phyloP scores from a whole-genome alignment of 2,797 vertebrate species.

The Sebastes steindachneri region DNA sequence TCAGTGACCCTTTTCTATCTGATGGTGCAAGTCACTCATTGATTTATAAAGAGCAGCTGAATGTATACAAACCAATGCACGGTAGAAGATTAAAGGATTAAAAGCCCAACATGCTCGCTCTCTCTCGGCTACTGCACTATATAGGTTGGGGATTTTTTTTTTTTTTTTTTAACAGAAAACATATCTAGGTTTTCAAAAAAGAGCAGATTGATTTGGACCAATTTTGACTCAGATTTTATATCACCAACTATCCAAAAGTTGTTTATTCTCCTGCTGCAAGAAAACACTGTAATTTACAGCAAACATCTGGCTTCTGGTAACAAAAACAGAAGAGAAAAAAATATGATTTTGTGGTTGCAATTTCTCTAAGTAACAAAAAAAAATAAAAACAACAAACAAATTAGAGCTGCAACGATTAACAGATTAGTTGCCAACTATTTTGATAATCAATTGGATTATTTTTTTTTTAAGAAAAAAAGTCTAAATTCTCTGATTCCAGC shows the following conservation, averaged over 20 bases:
- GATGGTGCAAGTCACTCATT: conserved; percentile 7
- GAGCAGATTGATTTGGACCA: neutral
- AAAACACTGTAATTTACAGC: neutral
- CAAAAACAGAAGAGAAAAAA: neutral
- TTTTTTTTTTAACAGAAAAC: neutral
- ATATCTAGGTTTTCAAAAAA: neutral
- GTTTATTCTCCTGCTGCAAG: neutral
- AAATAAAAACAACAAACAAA: neutral
- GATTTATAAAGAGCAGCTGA: conserved; percentile 34
- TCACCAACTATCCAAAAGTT: neutral
- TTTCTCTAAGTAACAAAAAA: neutral
- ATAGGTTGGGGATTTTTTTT: neutral
- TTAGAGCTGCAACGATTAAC: too few species aligned
- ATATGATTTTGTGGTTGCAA: neutral
- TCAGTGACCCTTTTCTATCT: conserved; percentile 32
- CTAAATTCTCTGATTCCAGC: too few species aligned
- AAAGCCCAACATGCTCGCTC: neutral
- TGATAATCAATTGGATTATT: too few species aligned
- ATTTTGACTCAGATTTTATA: neutral
- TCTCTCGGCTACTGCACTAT: neutral
- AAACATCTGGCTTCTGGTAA: conserved; percentile 6
- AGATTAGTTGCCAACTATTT: too few species aligned
- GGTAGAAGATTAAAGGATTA: conserved; percentile 16
- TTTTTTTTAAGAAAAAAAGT: too few species aligned
- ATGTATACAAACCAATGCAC: conserved; percentile 10